Conservation (phyloP, 1,140 invertebrate genomes). For the Pomphorhynchus laevis region DNA sequence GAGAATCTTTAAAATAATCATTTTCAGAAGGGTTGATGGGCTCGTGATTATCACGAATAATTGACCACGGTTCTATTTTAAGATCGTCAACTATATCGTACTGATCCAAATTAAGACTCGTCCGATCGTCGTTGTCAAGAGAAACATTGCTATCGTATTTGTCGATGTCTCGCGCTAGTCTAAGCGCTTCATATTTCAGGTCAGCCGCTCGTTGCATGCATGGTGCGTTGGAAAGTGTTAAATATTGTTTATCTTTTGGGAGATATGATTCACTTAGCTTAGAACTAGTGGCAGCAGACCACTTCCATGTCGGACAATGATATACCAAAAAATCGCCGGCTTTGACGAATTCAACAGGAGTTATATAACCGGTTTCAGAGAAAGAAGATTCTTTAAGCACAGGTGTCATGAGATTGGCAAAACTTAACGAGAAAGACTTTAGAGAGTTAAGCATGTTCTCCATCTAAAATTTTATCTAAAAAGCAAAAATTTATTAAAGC, state of each 20-base stretch:
- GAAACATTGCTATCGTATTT: background rate
- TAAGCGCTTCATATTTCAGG: background rate
- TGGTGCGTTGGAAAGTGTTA: conserved; percentile 52
- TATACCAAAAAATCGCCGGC: conserved; percentile 91
- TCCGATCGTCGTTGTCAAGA: background rate
- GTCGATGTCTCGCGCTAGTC: conserved; percentile 4
- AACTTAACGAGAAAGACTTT: conserved; percentile 59
- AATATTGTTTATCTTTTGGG: conserved; percentile 72
- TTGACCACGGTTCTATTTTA: too few relatives aligned
- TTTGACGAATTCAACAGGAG: conserved; percentile 50
- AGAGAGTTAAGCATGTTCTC: conserved; percentile 70
- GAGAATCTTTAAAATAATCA: too few relatives aligned
- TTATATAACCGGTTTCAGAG: conserved; percentile 75
- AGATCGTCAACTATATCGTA: conserved; percentile 7
- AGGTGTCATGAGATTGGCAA: conserved; percentile 75
- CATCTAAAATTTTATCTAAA: conserved; percentile 25
- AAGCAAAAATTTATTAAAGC: background rate
- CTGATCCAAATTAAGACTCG: conserved; percentile 2
- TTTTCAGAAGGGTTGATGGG: too few relatives aligned
- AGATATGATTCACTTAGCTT: conserved; percentile 40
- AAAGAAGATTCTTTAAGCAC: conserved; percentile 94
- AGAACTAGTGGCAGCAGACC: conserved; percentile 49
- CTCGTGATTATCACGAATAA: too few relatives aligned
- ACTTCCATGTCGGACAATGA: conserved; percentile 96
- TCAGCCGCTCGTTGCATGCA: conserved; percentile 3